Percentiles rank a stretch among this genome's conserved stretches.
phyloP scores from a whole-genome alignment of 2,797 vertebrate genomes.

The Chaetodon trifasciatus region DNA sequence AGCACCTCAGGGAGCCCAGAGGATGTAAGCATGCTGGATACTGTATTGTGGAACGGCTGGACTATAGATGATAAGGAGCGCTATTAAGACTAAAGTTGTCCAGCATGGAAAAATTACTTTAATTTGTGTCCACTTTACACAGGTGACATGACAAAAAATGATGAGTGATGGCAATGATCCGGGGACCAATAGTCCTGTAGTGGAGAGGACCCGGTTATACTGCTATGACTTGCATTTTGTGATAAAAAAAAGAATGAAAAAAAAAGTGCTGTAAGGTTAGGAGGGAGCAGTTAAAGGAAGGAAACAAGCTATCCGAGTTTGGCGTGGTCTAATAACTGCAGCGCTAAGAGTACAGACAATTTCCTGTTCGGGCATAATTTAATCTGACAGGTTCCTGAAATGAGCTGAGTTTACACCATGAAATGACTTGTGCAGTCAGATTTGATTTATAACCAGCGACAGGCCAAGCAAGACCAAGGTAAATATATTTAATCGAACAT shows the following conservation, averaged over 20 bases:
- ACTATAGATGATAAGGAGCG: conserved; percentile 25
- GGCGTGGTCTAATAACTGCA: conserved; percentile 27
- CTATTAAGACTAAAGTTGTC: conserved; percentile 26
- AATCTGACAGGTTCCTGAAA: conserved; percentile 44
- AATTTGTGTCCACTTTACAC: conserved; percentile 12
- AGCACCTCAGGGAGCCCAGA: conserved; percentile 49
- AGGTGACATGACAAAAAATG: background rate
- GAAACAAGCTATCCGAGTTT: conserved; percentile 15
- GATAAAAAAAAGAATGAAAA: conserved; percentile 9
- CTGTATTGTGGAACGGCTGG: conserved; percentile 34
- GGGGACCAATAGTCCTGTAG: background rate
- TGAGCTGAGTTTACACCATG: conserved; percentile 25
- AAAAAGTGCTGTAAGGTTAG: background rate
- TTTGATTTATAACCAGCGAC: conserved; percentile 50
- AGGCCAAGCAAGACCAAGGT: conserved; percentile 20
- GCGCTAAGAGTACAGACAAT: conserved; percentile 14
- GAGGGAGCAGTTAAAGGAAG: conserved; percentile 16
- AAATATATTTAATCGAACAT: conserved; percentile 50
- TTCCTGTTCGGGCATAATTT: conserved; percentile 34
- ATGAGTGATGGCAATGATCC: background rate
- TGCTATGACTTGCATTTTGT: background rate
- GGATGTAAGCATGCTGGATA: conserved; percentile 40
- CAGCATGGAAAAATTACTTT: conserved; percentile 16
- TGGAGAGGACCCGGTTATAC: background rate
- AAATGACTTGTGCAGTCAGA: conserved; percentile 19